These are phyloP conservation scores for Prosapia bicincta DNA, from an alignment of 2,888 invertebrate genomes.

Conservation along the genomic window DNA sequence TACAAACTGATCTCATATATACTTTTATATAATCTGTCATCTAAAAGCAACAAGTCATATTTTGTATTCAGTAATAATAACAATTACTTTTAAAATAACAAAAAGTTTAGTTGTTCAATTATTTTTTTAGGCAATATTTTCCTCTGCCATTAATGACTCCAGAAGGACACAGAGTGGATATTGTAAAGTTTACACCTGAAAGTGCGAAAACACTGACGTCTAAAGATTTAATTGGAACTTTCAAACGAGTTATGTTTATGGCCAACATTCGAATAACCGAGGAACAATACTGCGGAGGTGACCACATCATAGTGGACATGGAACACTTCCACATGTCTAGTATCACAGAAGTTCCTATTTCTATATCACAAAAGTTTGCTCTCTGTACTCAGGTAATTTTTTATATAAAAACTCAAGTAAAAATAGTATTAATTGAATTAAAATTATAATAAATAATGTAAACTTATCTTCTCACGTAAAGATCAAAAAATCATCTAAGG, in stretches of 20 bases:
- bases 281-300: constrained; percentile 23
- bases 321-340: constrained; percentile 16
- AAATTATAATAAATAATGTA: too few species aligned
- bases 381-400: constrained; percentile 19
- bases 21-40: too few species aligned
- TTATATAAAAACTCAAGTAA: too few species aligned
- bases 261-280: constrained; percentile 15
- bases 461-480: too few species aligned
- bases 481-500: too few species aligned
- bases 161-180: constrained; percentile 28
- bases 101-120: too few species aligned
- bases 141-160: constrained; percentile 30
- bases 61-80: too few species aligned
- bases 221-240: background rate
- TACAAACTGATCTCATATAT: too few species aligned
- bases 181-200: constrained; percentile 13
- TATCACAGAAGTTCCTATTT: constrained; percentile 16
- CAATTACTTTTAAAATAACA: too few species aligned
- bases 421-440: too few species aligned
- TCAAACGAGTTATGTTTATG: constrained; percentile 20
- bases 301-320: constrained; percentile 27
- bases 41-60: too few species aligned
- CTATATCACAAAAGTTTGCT: constrained; percentile 10
- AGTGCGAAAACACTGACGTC: background rate
- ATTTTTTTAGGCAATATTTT: constrained; percentile 29